phyloP scores from a whole-genome alignment of 2,888 invertebrate species.

The Cerastis leucographa region DNA sequence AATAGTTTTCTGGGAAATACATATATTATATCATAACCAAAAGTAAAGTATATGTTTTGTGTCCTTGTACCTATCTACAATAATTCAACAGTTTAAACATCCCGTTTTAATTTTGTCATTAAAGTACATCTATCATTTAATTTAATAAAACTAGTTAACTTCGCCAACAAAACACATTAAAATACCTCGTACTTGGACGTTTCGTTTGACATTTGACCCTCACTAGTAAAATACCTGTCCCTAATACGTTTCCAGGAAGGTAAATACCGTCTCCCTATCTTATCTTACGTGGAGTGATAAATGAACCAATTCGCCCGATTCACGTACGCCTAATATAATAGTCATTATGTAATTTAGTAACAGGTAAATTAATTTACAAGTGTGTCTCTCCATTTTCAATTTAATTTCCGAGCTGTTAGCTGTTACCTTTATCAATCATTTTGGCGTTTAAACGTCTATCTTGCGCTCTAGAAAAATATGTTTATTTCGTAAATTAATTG shows the following conservation, averaged over 20 bases:
- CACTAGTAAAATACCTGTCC: slow-evolving; percentile 38
- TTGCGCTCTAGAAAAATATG: not conserved
- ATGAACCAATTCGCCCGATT: slow-evolving; percentile 55
- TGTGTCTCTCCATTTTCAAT: slow-evolving; percentile 27
- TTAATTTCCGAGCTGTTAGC: slow-evolving; percentile 6
- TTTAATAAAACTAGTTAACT: slow-evolving; percentile 38
- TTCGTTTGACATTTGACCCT: slow-evolving; percentile 49
- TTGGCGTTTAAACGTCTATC: slow-evolving; percentile 8
- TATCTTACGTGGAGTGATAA: slow-evolving; percentile 59
- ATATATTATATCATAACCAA: not conserved
- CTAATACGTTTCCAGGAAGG: slow-evolving; percentile 47
- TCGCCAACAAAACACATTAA: slow-evolving; percentile 41
- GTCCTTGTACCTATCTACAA: not conserved
- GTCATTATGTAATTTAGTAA: slow-evolving; percentile 36
- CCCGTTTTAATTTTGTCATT: not conserved
- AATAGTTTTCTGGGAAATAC: not conserved
- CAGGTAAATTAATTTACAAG: slow-evolving; percentile 38
- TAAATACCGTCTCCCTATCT: slow-evolving; percentile 47
- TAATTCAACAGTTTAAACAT: not conserved
- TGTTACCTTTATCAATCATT: slow-evolving; percentile 14
- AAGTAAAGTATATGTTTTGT: not conserved
- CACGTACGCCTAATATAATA: slow-evolving; percentile 52
- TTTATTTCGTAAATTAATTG: not conserved
- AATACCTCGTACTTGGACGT: slow-evolving; percentile 30
- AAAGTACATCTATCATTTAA: slow-evolving; percentile 12